phyloP scores from a whole-genome alignment of 2,113 vertebrate species.

The Mugil cephalus region DNA sequence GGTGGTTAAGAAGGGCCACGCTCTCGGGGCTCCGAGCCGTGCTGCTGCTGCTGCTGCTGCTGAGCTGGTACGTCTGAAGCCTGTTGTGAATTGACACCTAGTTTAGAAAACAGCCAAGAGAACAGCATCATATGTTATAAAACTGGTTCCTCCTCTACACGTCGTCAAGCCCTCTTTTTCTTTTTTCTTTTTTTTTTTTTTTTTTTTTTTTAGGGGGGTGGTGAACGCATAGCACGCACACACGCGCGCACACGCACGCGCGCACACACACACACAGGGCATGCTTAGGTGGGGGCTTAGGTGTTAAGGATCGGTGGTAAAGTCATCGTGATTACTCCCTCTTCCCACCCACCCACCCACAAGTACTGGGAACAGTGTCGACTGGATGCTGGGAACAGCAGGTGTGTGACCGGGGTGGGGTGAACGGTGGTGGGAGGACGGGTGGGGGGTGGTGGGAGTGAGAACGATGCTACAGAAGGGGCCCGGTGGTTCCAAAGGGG shows the following conservation, averaged over 20 bases:
- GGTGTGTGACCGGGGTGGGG: constrained; percentile 50
- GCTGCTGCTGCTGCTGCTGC: constrained; percentile 88
- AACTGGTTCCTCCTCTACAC: constrained; percentile 89
- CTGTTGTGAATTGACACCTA: constrained; percentile 99
- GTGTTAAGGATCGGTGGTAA: constrained; percentile 58
- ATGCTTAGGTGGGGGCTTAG: constrained; percentile 78
- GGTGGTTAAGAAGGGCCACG: constrained; percentile 90
- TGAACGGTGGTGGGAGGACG: constrained; percentile 57
- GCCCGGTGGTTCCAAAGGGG: constrained; percentile 82
- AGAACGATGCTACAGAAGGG: constrained; percentile 47
- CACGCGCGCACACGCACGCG: constrained; percentile 56
- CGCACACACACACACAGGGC: constrained; percentile 74
- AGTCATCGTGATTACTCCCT: constrained; percentile 51
- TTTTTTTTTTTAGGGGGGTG: constrained; percentile 26
- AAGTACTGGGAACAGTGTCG: constrained; percentile 52
- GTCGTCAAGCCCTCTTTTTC: constrained; percentile 84
- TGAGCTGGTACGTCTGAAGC: constrained; percentile 99
- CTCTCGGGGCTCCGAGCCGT: constrained; percentile 89
- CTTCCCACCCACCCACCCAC: constrained; percentile 60
- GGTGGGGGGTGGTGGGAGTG: no score
- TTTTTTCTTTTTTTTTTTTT: constrained; percentile 67
- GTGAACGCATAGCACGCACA: constrained; percentile 66
- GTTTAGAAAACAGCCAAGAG: constrained; percentile 99
- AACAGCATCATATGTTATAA: constrained; percentile 99
- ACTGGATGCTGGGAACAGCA: constrained; percentile 58